phyloP scores from a whole-genome alignment of 2,888 invertebrate species.

The Metallyticus violacea region DNA sequence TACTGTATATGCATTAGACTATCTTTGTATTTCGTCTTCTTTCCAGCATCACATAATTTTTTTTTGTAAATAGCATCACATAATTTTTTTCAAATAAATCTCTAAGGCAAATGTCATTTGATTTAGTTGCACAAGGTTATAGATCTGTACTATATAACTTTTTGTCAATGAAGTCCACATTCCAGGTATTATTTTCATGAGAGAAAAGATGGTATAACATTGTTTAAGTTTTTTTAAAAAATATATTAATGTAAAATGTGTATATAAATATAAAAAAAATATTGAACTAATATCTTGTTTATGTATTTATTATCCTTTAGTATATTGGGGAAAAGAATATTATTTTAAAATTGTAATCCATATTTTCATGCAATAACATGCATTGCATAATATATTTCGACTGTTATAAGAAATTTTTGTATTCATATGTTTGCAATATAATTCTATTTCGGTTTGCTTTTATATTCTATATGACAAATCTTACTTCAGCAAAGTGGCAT shows the following conservation, averaged over 20 bases:
- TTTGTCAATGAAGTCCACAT: neutral
- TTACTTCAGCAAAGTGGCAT: too few species aligned
- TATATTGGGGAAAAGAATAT: neutral
- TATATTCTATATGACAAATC: neutral
- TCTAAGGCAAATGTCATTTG: neutral
- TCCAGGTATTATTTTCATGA: neutral
- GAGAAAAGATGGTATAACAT: neutral
- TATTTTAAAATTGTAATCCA: neutral
- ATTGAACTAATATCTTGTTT: neutral
- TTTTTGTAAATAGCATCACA: neutral
- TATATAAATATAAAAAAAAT: neutral
- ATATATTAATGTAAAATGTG: neutral
- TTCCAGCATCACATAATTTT: neutral
- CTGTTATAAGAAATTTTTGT: too few species aligned
- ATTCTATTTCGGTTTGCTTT: neutral
- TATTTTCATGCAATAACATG: too few species aligned
- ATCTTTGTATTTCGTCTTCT: neutral
- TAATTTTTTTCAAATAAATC: neutral
- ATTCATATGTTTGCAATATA: too few species aligned
- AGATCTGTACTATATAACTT: neutral
- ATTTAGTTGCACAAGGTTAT: neutral
- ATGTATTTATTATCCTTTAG: neutral
- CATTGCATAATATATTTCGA: too few species aligned
- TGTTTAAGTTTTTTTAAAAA: neutral
- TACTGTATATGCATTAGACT: neutral